These are phyloP conservation scores for Synergus japonicus DNA, from an alignment of 2,888 invertebrate genomes.

Conservation along the genomic window DNA sequence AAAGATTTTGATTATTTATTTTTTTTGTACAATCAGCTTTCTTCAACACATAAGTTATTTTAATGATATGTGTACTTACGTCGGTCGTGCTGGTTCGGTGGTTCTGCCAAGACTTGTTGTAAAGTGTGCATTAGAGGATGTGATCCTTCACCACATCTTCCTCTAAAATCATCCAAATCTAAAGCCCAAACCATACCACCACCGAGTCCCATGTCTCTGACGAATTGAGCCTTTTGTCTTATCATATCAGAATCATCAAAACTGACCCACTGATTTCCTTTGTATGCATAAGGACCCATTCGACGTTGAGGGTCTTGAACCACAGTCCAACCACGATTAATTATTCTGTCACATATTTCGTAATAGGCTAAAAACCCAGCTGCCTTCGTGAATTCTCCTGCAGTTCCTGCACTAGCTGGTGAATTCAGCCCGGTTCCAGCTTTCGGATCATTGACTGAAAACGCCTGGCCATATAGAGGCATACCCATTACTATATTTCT, in stretches of 20 bases:
- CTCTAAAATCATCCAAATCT: conserved; percentile 91
- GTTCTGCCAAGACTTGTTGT: conserved; percentile 83
- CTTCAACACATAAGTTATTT: background rate
- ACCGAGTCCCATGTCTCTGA: conserved; percentile 87
- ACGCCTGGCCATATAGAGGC: conserved; percentile 93
- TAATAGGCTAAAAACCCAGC: conserved; percentile 93
- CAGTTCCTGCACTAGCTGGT: conserved; percentile 87
- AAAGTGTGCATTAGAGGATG: conserved; percentile 90
- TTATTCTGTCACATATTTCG: conserved; percentile 92
- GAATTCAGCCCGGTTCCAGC: conserved; percentile 83
- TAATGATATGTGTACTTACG: conserved; percentile 57
- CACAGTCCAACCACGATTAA: conserved; percentile 87
- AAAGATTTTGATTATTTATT: conserved; percentile 5
- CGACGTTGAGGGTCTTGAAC: conserved; percentile 87
- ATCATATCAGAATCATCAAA: conserved; percentile 91
- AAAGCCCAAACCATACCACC: conserved; percentile 96
- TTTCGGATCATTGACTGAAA: conserved; percentile 79
- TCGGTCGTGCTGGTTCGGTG: conserved; percentile 66
- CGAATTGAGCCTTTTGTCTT: conserved; percentile 87
- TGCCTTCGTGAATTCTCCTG: conserved; percentile 91
- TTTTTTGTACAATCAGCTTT: background rate
- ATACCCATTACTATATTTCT: conserved; percentile 92
- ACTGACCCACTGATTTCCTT: conserved; percentile 94
- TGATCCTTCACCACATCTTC: conserved; percentile 86
- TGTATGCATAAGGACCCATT: conserved; percentile 93